Evolutionary conservation across 2,888 invertebrate genomes (phyloP).

Genomic region (Patella ulyssiponensis): DNA sequence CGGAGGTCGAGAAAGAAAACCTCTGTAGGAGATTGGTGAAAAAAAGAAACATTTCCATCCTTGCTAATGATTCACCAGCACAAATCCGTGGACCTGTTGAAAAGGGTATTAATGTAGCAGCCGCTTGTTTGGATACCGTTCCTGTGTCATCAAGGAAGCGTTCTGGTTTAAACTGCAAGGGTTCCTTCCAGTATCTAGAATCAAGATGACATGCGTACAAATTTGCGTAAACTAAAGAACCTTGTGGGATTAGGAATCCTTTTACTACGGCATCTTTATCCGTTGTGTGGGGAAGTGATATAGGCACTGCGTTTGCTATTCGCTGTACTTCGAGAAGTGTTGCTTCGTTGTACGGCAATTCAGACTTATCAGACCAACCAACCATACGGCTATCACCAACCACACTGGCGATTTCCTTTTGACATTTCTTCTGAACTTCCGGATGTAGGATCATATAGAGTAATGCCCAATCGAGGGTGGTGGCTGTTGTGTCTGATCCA

Average conservation of each 20-base stretch:
- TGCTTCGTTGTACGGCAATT: constrained; percentile 16
- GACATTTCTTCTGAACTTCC: constrained; percentile 38
- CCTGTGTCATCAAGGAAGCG: constrained; percentile 13
- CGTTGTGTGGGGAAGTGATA: neutral
- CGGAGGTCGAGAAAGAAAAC: constrained; percentile 23
- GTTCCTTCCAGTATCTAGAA: constrained; percentile 16
- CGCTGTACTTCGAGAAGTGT: constrained; percentile 19
- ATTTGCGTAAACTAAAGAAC: constrained; percentile 2
- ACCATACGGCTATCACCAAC: constrained; percentile 10
- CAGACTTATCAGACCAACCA: neutral
- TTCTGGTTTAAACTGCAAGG: constrained; percentile 20
- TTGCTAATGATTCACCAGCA: constrained; percentile 48
- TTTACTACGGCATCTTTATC: constrained; percentile 6
- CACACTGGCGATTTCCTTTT: constrained; percentile 19
- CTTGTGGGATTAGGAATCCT: constrained; percentile 20
- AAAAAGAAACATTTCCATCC: constrained; percentile 46
- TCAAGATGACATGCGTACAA: constrained; percentile 12
- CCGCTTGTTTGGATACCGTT: neutral
- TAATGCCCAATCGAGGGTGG: constrained; percentile 39
- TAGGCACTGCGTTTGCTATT: neutral
- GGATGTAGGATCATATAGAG: constrained; percentile 41
- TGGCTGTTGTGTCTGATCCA: constrained; percentile 43
- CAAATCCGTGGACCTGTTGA: constrained; percentile 48
- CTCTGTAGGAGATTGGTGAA: constrained; percentile 41
- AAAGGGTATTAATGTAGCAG: constrained; percentile 37